A percentile compares a stretch with the other conserved stretches of the same genome.
phyloP scores from a whole-genome alignment of 2,797 vertebrate species.

The Miichthys miiuy region DNA sequence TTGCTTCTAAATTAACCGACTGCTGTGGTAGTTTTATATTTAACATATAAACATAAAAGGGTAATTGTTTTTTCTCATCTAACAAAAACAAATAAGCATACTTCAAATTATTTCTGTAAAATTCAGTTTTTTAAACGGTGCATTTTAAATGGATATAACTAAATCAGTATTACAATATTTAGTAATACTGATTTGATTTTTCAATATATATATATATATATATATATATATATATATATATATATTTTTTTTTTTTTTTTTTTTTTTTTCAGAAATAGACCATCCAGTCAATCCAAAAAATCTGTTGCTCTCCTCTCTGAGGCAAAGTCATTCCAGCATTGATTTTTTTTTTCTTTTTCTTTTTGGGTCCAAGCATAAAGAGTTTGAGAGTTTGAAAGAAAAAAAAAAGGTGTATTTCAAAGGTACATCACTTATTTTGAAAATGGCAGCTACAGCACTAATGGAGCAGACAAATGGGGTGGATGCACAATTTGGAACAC shows the following conservation, averaged over 20 bases:
- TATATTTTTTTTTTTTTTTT: no score
- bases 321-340: constrained; percentile 6
- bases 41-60: no score
- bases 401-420: constrained; percentile 16
- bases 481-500: constrained; percentile 22
- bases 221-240: no score
- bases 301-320: not conserved
- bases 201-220: no score
- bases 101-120: not conserved
- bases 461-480: constrained; percentile 19
- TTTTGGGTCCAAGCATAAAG: not conserved
- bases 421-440: constrained; percentile 22
- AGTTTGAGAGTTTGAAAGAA: constrained; percentile 21
- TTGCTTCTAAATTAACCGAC: not conserved
- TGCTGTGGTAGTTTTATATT: not conserved
- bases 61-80: not conserved
- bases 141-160: not conserved
- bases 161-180: no score
- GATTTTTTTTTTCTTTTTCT: not conserved
- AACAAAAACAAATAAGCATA: not conserved
- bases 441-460: constrained; percentile 20
- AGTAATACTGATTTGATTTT: not conserved
- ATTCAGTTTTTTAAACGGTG: not conserved
- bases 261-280: not conserved
- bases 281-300: not conserved